These are phyloP conservation scores for Wiebesia pumilae DNA, from an alignment of 1,140 invertebrate species.

Conservation along the genomic window DNA sequence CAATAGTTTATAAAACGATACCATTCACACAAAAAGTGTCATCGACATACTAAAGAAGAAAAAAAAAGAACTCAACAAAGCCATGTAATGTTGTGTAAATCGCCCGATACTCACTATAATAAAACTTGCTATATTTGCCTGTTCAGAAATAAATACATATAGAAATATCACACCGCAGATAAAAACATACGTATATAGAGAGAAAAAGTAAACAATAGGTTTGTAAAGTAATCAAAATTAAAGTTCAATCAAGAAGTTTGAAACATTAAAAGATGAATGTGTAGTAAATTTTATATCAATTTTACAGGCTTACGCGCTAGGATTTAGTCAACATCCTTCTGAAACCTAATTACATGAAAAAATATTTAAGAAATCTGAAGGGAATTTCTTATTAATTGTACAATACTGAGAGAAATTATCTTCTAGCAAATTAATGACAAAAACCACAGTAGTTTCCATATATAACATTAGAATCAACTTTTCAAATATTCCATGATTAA, in stretches of 20 bases:
- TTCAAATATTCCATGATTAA: neutral
- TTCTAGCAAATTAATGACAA: neutral
- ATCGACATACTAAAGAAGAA: neutral
- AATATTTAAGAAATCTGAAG: neutral
- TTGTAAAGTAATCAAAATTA: conserved; percentile 34
- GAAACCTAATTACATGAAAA: neutral
- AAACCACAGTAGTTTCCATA: neutral
- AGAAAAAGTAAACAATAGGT: neutral
- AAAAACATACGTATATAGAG: neutral
- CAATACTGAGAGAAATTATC: neutral
- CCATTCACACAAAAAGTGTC: conserved; percentile 35
- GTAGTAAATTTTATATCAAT: conserved; percentile 2
- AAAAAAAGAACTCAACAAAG: conserved; percentile 29
- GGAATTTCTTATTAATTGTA: neutral
- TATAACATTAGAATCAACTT: neutral
- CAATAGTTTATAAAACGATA: conserved; percentile 36
- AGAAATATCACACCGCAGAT: conserved; percentile 33
- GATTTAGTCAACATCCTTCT: neutral
- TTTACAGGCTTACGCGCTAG: neutral
- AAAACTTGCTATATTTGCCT: conserved; percentile 48
- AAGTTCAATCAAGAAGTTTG: conserved; percentile 26
- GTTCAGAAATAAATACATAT: conserved; percentile 36
- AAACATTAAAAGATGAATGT: conserved; percentile 4
- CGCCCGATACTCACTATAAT: conserved; percentile 40
- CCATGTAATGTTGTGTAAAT: neutral